Evolutionary conservation across 2,888 invertebrate genomes (phyloP).

Genomic region (Drosophila testacea): DNA sequence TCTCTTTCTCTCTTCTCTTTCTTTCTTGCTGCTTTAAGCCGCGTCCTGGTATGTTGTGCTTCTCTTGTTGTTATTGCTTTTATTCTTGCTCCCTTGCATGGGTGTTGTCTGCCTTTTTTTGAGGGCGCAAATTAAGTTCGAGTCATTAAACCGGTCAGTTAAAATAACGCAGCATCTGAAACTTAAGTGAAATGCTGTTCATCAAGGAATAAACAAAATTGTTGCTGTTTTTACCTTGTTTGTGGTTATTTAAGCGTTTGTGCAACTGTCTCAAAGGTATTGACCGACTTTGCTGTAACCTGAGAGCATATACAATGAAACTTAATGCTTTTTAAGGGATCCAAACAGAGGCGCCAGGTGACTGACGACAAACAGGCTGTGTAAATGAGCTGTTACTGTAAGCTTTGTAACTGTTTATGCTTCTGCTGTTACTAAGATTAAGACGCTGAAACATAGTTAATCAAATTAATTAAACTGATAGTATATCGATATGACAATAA

Average conservation of each 20-base stretch:
- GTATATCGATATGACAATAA: conserved; percentile 13
- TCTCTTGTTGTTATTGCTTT: conserved; percentile 16
- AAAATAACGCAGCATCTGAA: conserved; percentile 67
- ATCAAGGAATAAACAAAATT: conserved; percentile 58
- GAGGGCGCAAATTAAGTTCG: conserved; percentile 78
- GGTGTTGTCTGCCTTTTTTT: conserved; percentile 61
- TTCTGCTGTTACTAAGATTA: conserved; percentile 5
- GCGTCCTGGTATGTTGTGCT: conserved; percentile 47
- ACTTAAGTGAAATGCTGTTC: conserved; percentile 52
- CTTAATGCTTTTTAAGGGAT: conserved; percentile 49
- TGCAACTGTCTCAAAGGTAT: conserved; percentile 65
- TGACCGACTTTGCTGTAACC: conserved; percentile 78
- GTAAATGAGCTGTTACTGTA: conserved; percentile 4
- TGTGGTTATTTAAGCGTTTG: conserved; percentile 66
- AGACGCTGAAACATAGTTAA: conserved; percentile 30
- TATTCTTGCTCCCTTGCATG: conserved; percentile 28
- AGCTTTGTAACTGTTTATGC: conserved; percentile 29
- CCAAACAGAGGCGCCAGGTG: conserved; percentile 50
- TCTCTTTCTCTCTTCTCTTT: conserved; percentile 25
- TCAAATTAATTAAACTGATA: conserved; percentile 23
- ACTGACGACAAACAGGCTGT: conserved; percentile 9
- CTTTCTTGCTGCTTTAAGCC: conserved; percentile 34
- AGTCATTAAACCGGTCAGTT: conserved; percentile 76
- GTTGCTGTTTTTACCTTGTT: conserved; percentile 32
- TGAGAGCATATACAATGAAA: conserved; percentile 61